Base-by-base conservation (phyloP, 2,888 invertebrate genomes). In the Ceriagrion tenellum region DNA sequence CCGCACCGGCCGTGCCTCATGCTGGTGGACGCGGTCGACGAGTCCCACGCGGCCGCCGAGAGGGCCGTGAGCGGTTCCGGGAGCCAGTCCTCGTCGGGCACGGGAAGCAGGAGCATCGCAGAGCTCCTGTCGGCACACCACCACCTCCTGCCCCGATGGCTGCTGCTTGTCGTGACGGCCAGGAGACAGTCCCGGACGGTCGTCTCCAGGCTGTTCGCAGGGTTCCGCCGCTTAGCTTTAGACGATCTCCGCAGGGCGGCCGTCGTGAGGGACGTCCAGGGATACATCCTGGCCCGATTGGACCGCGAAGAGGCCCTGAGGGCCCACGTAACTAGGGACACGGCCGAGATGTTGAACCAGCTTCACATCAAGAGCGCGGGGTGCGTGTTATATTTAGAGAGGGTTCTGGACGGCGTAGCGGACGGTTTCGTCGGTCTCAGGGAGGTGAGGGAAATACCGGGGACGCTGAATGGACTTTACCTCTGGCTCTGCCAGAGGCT, bases 291-390 rank as follows among this genome's bases (percentile, higher is more conserved):
- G 23, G 98, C 98, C 4, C 97, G 99, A 0, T 97, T 99, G 74
- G 99, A 99, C 96, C 98, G 98, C 20, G 99, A 99, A 96, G 99
- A 99, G 40, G 98, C 98, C 56, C 97, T 99, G 18, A 97, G 99
- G 74, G 99, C 99, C 95, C 99, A 99, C 96, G 98, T 99, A 95
- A 99, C 99, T 88, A 97, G 98, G 95, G 99, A 99, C 96, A 99
- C 99, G 0, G 99, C 99, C 0, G 99, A 99, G 96, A 99, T 99
- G 97, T 97, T 99, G 6, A 99, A 99, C 97, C 99, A 99, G 96
- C 97, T 99, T 88, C 98, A 99, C 96, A 99, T 99, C 96, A 99
- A 99, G 97, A 99, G 99, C 96, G 99, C 99, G 96, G 99, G 99
- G 0, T 99, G 99, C 96, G 98, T 99, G 96, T 97, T 99, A 8